A percentile compares a stretch with the other conserved stretches of the same genome.
phyloP scores from a whole-genome alignment of 2,888 invertebrate species.

The Drepanosiphum platanoidis region DNA sequence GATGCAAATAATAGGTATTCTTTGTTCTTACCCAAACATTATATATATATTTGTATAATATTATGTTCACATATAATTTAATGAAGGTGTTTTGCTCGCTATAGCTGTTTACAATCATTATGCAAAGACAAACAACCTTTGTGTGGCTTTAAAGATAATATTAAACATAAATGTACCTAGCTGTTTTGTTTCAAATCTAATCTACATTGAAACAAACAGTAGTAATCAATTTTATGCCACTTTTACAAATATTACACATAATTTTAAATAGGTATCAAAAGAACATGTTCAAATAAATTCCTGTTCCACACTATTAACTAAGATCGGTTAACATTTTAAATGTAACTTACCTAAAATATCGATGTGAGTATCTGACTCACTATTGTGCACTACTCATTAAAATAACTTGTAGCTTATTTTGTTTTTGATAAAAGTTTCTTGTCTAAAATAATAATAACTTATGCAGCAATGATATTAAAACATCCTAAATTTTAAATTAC shows the following conservation, averaged over 20 bases:
- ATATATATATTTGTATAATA: neutral
- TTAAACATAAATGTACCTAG: slow-evolving; percentile 14
- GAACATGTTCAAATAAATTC: neutral
- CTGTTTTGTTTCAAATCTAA: slow-evolving; percentile 1
- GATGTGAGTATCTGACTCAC: neutral
- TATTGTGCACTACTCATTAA: neutral
- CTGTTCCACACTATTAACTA: neutral
- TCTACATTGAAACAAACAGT: neutral
- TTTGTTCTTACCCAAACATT: neutral
- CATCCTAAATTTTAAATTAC: neutral
- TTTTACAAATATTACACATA: neutral
- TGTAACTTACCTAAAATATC: neutral
- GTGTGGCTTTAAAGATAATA: slow-evolving; percentile 21
- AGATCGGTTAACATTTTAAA: neutral
- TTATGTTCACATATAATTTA: slow-evolving; percentile 21
- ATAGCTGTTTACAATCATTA: slow-evolving; percentile 28
- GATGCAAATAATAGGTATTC: neutral
- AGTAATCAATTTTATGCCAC: slow-evolving; percentile 3
- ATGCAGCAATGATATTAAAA: neutral
- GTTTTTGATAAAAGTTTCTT: neutral
- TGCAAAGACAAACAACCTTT: slow-evolving; percentile 26
- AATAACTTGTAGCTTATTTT: neutral
- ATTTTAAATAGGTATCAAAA: neutral
- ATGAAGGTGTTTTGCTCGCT: slow-evolving; percentile 18
- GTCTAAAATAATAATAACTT: neutral